Conservation (phyloP, 2,888 invertebrate species). For the Chironomus riparius region DNA sequence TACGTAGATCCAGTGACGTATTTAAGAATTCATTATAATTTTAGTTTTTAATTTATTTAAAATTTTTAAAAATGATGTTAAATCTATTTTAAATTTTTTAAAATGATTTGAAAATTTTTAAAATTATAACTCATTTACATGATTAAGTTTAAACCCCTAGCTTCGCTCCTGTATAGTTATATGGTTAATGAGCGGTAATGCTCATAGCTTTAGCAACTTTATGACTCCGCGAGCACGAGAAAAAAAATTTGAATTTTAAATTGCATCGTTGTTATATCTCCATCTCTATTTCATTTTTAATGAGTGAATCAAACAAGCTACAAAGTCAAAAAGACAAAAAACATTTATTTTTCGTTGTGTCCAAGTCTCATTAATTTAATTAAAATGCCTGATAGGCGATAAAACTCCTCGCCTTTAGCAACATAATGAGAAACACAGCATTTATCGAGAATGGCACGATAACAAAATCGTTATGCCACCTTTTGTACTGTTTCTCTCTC, state of each 20-base stretch:
- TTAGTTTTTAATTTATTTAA: too few species aligned
- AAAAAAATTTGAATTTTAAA: slow-evolving; percentile 16
- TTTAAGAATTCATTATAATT: too few species aligned
- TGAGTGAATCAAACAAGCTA: neutral
- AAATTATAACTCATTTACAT: too few species aligned
- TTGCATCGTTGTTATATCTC: neutral
- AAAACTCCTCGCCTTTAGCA: slow-evolving; percentile 11
- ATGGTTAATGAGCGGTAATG: slow-evolving; percentile 3
- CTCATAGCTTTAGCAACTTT: neutral
- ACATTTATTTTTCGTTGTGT: neutral
- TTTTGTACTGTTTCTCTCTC: neutral
- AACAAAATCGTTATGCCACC: slow-evolving; percentile 20
- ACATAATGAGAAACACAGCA: neutral
- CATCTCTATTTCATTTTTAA: neutral
- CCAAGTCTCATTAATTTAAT: slow-evolving; percentile 26
- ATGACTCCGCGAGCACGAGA: neutral
- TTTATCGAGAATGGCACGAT: slow-evolving; percentile 11
- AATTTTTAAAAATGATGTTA: too few species aligned
- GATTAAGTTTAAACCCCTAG: too few species aligned
- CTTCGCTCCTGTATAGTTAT: neutral
- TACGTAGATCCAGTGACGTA: too few species aligned
- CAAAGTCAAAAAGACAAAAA: neutral
- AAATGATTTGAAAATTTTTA: too few species aligned
- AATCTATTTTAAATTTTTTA: too few species aligned
- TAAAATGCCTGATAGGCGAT: slow-evolving; percentile 10